Conservation (phyloP, 2,888 invertebrate genomes). For the Drosophila colorata region DNA sequence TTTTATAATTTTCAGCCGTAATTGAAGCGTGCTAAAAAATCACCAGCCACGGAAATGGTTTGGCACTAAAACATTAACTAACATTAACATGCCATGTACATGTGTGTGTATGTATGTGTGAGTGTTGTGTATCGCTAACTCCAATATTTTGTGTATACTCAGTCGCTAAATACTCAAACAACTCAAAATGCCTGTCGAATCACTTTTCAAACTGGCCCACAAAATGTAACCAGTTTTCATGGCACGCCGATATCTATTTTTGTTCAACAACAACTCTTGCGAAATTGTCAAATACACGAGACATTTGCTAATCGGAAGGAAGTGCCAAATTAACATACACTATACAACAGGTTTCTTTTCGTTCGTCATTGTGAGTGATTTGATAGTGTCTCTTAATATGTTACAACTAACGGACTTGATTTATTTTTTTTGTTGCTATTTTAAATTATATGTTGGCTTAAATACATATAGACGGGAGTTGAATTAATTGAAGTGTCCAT, state of each 20-base stretch:
- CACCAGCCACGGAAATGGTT: constrained; percentile 58
- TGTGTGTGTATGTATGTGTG: background rate
- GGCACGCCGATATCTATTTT: constrained; percentile 38
- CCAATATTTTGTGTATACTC: background rate
- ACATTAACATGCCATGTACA: constrained; percentile 13
- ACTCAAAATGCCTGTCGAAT: constrained; percentile 20
- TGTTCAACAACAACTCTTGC: constrained; percentile 30
- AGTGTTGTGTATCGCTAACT: background rate
- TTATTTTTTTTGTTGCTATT: background rate
- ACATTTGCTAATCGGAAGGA: constrained; percentile 68
- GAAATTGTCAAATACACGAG: constrained; percentile 32
- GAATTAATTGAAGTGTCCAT: too few relatives aligned
- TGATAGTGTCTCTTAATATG: background rate
- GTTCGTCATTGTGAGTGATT: background rate
- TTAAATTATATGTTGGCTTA: background rate
- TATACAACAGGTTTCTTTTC: constrained; percentile 28
- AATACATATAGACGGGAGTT: background rate
- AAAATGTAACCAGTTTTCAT: constrained; percentile 47
- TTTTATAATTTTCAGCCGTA: constrained; percentile 60
- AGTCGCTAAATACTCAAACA: constrained; percentile 1
- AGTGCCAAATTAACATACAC: constrained; percentile 57
- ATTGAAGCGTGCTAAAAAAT: constrained; percentile 74
- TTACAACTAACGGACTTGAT: too few relatives aligned
- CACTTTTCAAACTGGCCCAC: constrained; percentile 44
- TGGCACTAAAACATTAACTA: constrained; percentile 38